Conservation (phyloP, 2,113 vertebrate genomes). For the Geothlypis trichas region DNA sequence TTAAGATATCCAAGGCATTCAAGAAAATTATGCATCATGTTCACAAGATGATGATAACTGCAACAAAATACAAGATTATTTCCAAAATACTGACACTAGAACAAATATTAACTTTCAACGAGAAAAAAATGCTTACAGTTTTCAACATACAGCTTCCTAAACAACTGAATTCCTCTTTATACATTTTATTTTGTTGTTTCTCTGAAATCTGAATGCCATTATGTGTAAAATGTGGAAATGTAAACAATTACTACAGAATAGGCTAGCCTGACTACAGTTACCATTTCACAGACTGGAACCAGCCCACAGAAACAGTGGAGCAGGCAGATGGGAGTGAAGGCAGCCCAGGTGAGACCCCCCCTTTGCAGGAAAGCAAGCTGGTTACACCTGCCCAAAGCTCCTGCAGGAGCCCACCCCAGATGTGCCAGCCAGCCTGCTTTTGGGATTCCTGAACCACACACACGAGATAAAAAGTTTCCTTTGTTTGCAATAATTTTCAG, state of each 20-base stretch:
- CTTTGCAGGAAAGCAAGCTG: neutral
- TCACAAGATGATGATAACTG: neutral
- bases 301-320: neutral
- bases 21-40: neutral
- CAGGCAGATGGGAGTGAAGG: neutral
- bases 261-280: neutral
- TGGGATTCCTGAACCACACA: neutral
- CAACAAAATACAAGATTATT: constrained; percentile 31
- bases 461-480: neutral
- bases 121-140: constrained; percentile 23
- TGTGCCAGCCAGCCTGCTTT: neutral
- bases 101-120: constrained; percentile 19
- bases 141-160: constrained; percentile 21
- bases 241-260: neutral
- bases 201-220: neutral
- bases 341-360: neutral
- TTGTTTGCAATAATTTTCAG: neutral
- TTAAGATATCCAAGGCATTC: neutral
- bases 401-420: neutral
- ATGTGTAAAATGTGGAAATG: neutral
- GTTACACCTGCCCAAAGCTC: neutral
- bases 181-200: neutral
- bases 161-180: neutral
- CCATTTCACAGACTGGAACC: neutral
- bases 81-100: constrained; percentile 24